Conservation (phyloP, 2,797 vertebrate genomes). For the Pseudochaenichthys georgianus region DNA sequence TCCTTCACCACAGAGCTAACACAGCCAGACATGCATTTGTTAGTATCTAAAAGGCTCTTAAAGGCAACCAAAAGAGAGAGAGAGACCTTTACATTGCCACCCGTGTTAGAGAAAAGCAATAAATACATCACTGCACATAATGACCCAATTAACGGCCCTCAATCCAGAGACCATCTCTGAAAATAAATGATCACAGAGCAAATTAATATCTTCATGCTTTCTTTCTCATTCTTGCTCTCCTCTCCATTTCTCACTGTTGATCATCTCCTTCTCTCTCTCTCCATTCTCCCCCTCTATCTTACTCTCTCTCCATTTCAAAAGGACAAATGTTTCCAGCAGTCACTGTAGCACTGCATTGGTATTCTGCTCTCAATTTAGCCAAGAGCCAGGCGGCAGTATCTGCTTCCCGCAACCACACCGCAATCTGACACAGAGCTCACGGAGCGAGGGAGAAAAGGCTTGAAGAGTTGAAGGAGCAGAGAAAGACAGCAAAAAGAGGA, state of each 20-base stretch:
- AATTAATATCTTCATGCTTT: conserved; percentile 53
- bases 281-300: conserved; percentile 31
- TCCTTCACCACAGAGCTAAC: too few relatives aligned
- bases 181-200: conserved; percentile 65
- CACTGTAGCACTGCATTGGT: conserved; percentile 77
- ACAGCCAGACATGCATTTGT: neutral
- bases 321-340: conserved; percentile 82
- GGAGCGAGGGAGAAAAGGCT: conserved; percentile 26
- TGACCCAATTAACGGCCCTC: conserved; percentile 68
- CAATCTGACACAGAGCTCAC: conserved; percentile 71
- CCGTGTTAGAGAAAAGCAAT: conserved; percentile 53
- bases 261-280: neutral
- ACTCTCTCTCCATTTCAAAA: conserved; percentile 72
- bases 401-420: conserved; percentile 70
- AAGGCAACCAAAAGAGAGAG: conserved; percentile 35
- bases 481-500: neutral
- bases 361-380: conserved; percentile 81
- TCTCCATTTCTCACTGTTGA: conserved; percentile 27
- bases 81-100: conserved; percentile 52
- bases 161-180: conserved; percentile 61
- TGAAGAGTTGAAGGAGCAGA: conserved; percentile 50
- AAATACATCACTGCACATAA: conserved; percentile 57
- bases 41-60: conserved; percentile 43
- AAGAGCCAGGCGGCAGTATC: conserved; percentile 70
- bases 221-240: conserved; percentile 8